Percentiles rank a stretch among this genome's conserved stretches.
Conservation (phyloP, 2,888 invertebrate species). For the Euclidia mi region DNA sequence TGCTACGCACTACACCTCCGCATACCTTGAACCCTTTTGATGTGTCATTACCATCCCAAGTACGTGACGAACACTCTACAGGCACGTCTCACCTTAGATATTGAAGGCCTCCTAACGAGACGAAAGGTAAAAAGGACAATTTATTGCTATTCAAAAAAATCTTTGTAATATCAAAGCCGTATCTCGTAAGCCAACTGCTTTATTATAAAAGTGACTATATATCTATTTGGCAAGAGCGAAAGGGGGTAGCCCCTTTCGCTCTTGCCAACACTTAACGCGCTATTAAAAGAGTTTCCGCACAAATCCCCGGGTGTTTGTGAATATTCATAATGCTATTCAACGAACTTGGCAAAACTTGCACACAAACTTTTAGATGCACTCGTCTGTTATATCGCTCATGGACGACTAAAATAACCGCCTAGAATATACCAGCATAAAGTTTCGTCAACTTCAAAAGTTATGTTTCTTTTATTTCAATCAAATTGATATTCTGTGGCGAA, state of each 20-base stretch:
- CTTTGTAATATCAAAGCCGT: not conserved
- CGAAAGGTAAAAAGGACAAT: too few species aligned
- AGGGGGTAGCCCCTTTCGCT: too few species aligned
- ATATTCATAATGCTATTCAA: conserved; percentile 78
- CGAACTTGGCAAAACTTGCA: conserved; percentile 68
- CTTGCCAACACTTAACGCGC: conserved; percentile 66
- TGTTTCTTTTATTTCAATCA: conserved; percentile 53
- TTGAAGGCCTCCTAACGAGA: too few species aligned
- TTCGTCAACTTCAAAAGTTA: conserved; percentile 44
- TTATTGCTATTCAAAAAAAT: not conserved
- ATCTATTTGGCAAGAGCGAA: too few species aligned
- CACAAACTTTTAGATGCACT: conserved; percentile 68
- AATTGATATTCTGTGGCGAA: conserved; percentile 45
- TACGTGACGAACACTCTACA: not conserved
- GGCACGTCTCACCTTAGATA: too few species aligned
- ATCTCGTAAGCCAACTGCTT: conserved; percentile 13
- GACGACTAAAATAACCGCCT: conserved; percentile 57
- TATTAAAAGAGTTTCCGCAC: conserved; percentile 72
- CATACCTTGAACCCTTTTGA: conserved; percentile 24
- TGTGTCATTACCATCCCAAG: conserved; percentile 4
- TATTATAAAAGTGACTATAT: conserved; percentile 29
- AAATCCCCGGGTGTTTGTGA: conserved; percentile 75
- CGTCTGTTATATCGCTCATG: conserved; percentile 61
- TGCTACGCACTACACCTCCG: conserved; percentile 9
- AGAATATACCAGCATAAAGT: conserved; percentile 45